A percentile compares a stretch with the other conserved stretches of the same genome.
Evolutionary conservation across 2,888 invertebrate genomes (phyloP).

Genomic region (Mimas tiliae): DNA sequence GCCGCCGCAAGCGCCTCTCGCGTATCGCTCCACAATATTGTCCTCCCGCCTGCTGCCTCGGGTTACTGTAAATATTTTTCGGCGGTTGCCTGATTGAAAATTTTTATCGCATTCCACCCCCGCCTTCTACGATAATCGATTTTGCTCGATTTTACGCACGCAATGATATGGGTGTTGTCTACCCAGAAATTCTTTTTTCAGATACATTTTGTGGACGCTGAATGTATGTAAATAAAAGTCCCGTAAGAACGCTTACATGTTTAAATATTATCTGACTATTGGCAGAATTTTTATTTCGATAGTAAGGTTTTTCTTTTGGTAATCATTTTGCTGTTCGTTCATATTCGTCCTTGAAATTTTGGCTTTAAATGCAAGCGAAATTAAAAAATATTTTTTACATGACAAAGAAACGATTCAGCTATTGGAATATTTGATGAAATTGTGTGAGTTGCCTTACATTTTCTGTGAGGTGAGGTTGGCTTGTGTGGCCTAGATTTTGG

Average conservation of each 20-base stretch:
- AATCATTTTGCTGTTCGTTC: background rate
- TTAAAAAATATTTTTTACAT: no score
- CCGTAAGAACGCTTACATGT: background rate
- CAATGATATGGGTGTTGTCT: slow-evolving; percentile 62
- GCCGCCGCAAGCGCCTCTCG: slow-evolving; percentile 71
- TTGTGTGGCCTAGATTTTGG: no score
- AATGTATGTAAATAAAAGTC: slow-evolving; percentile 32
- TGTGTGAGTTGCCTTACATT: no score
- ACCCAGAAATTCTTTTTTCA: slow-evolving; percentile 6
- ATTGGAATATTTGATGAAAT: no score
- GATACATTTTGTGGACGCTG: slow-evolving; percentile 31
- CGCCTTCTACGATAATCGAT: slow-evolving; percentile 73
- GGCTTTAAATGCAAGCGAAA: background rate
- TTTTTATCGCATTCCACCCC: slow-evolving; percentile 79
- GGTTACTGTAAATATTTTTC: slow-evolving; percentile 84
- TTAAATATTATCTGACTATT: slow-evolving; percentile 11
- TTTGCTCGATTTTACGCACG: slow-evolving; percentile 62
- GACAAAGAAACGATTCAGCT: no score
- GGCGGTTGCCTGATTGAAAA: slow-evolving; percentile 81
- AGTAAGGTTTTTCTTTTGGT: background rate
- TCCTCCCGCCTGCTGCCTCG: slow-evolving; percentile 74
- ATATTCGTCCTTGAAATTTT: background rate
- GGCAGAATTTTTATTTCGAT: background rate
- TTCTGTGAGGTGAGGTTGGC: no score
- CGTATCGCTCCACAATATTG: slow-evolving; percentile 80